These are phyloP conservation scores for Chaenodraco wilsoni DNA, from an alignment of 2,797 vertebrate genomes.

Conservation along the genomic window DNA sequence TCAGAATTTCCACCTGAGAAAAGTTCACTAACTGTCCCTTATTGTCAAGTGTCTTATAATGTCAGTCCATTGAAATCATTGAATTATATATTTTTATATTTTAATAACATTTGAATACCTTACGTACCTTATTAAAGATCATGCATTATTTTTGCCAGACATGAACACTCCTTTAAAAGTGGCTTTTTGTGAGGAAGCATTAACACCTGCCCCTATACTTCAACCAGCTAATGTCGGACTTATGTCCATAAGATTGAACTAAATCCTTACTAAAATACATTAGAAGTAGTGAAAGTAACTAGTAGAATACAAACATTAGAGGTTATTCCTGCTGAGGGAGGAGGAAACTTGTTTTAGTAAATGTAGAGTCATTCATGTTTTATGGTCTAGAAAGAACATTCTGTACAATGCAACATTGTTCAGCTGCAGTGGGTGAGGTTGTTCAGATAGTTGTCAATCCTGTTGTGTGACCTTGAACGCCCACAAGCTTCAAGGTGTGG, in stretches of 20 bases:
- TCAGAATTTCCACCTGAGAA: not conserved
- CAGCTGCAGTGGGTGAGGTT: not conserved
- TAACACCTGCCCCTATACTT: not conserved
- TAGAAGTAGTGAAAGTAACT: not conserved
- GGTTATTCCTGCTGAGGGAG: not conserved
- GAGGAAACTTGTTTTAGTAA: not conserved
- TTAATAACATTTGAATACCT: not conserved
- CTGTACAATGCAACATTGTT: not conserved
- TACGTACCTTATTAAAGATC: not conserved
- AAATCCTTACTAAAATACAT: not conserved
- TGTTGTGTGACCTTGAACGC: slow-evolving; percentile 21
- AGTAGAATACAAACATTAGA: not conserved
- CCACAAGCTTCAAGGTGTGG: slow-evolving; percentile 31
- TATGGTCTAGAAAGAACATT: not conserved
- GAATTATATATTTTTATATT: not conserved
- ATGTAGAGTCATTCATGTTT: not conserved
- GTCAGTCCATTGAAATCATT: not conserved
- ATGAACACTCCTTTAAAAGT: not conserved
- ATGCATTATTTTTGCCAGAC: not conserved
- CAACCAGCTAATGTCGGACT: not conserved
- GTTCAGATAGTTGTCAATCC: not conserved
- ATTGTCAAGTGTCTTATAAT: not conserved
- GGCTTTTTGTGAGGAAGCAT: too few species aligned
- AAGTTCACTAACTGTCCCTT: not conserved
- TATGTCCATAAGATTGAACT: not conserved